Base-by-base conservation (phyloP, 2,113 vertebrate genomes). In the Chionodraco myersi region DNA sequence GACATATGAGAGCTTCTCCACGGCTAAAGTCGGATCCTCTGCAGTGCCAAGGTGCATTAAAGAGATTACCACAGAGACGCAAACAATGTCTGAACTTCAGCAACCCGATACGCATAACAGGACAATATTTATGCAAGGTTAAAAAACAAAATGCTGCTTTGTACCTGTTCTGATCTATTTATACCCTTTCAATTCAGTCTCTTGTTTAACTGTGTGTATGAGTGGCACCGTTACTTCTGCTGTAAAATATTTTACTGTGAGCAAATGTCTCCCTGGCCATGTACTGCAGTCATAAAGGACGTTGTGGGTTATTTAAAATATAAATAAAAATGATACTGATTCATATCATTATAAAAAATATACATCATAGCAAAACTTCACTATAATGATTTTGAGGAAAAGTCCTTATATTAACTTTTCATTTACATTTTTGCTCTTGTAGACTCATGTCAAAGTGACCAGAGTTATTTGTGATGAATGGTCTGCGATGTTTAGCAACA, bases 1-100 rank as follows among this genome's bases (percentile, higher is more conserved):
- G 92, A 92, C 91, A 94, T 61, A 69, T 92, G 92, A 94, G 90
- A 90, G 77, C 90, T 92, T 86, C 93, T 93, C 91, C 91, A 89
- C 45, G 10, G 87, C 92, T 92, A 92, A 93, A 89, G 83, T 88
- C 58, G 81, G 91, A 87, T 86, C 84, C 72, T 83, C 70, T 44
- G 56, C 76, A 85, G 87, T 93, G 92, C 93, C 91, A 91, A 90
- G 77, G 61, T 84, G 87, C 82, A 92, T 93, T 88, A 93, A 72
- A 52, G 74, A 92, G 92, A 89, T 93, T 93, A 91, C 30, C 1
- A 11, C 69, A 79, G 75, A 91, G 84, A 89, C 80, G 64, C 53
- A 79, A 92, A 94, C 87, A 92, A 94, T 92, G 89, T 89, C 84
- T 91, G 91, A 89, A 84, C 88, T 87, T 73, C 62, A 73, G 84